Conservation (phyloP, 2,113 vertebrate genomes). For the Neotoma lepida region DNA sequence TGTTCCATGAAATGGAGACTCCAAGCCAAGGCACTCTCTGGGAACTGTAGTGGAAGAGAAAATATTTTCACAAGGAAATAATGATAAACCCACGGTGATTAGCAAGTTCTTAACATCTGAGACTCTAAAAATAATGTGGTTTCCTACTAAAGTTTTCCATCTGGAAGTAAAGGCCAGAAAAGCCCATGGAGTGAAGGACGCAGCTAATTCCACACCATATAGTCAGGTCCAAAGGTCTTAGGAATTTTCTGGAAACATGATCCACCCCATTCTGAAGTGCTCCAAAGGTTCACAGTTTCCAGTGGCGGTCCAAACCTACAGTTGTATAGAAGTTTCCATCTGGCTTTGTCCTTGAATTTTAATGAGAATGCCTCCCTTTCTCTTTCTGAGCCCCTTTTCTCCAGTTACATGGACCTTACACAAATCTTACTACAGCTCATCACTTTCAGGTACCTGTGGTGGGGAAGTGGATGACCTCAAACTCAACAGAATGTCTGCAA, state of each 20-base stretch:
- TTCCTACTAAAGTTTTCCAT: constrained; percentile 39
- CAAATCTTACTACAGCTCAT: not conserved
- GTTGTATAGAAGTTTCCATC: not conserved
- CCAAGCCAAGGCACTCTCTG: not conserved
- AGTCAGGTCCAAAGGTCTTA: constrained; percentile 16
- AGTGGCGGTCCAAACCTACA: not conserved
- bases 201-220: not conserved
- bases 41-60: not conserved
- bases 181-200: not conserved
- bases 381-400: not conserved
- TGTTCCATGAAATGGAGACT: not conserved
- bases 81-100: not conserved
- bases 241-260: constrained; percentile 29
- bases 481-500: not conserved
- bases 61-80: not conserved
- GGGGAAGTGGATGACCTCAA: not conserved
- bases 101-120: constrained; percentile 12
- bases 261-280: not conserved
- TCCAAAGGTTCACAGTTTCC: constrained; percentile 46
- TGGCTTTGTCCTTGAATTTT: not conserved
- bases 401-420: not conserved
- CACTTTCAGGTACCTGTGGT: not conserved
- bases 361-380: not conserved
- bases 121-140: not conserved
- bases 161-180: constrained; percentile 57